Base-by-base conservation (phyloP, 2,888 invertebrate genomes). In the Erpobdella octoculata region DNA sequence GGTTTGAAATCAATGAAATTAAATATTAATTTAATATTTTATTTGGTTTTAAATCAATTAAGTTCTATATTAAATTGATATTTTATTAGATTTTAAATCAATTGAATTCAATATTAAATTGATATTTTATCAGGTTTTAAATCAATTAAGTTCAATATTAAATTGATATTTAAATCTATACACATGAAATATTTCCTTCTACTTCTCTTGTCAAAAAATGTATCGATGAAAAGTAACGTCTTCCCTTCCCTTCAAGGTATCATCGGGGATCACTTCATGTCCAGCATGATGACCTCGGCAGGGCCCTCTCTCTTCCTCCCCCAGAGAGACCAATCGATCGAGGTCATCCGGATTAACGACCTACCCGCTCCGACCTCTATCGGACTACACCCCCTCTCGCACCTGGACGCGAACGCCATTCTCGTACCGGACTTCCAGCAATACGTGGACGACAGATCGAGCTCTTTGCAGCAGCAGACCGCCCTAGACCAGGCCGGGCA, bases 401-500 rank as follows among this genome's bases (percentile, higher is more conserved):
- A 62, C 18, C 31, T 62, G 33, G 35, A 35, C 38, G 53, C 38
- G 31, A 59, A 48, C 25, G 35, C 48, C n/a, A 70, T 70, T 37
- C 25, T 65, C 33, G 48, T 73, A 70, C 53, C 70, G 3, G 53
- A 46, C 70, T 38, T 73, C 25, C 38, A 62, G 36, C 62, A 58
- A 31, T 65, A 38, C 37, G 64, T 68, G 21, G 71, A 41, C 61
- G 72, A 69, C 68, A 61, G 68, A 37, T 38, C 61, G 38, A 41
- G 37, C 33, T 69, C 53, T 58, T 46, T 21, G 38, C 68, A 68
- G 53, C 69, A 28, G 25, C 70, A 70, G 46, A 41, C 37, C 59
- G 68, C 65, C 65, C 35, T 72, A 21, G 65, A 48, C 36, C 66
- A 67, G 35, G 59, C 46, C 28, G 58, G 38, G 37, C 73, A 71